These are phyloP conservation scores for Erpetoichthys calabaricus DNA, from an alignment of 2,797 vertebrate species.

Conservation along the genomic window DNA sequence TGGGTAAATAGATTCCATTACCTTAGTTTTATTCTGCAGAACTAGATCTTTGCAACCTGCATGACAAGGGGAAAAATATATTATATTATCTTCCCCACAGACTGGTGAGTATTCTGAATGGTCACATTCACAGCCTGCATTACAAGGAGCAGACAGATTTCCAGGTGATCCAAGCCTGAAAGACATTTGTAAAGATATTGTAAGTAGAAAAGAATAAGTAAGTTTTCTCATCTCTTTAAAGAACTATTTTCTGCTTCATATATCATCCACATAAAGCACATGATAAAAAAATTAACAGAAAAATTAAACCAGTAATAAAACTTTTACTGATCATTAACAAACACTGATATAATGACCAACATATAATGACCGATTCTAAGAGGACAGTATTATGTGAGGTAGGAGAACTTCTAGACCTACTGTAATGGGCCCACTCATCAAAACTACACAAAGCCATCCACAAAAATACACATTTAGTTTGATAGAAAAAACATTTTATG, in stretches of 20 bases:
- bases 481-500: no score
- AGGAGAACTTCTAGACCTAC: no score
- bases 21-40: not conserved
- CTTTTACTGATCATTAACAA: no score
- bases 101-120: conserved; percentile 45
- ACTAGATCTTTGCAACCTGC: conserved; percentile 38
- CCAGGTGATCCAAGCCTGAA: conserved; percentile 33
- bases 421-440: no score
- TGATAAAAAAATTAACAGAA: conserved; percentile 10
- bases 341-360: no score
- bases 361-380: no score
- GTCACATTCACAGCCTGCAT: conserved; percentile 41
- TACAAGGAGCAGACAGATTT: conserved; percentile 47
- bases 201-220: no score
- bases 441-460: no score
- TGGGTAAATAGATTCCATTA: not conserved
- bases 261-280: conserved; percentile 4
- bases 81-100: conserved; percentile 47
- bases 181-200: not conserved
- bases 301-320: no score
- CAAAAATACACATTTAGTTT: no score
- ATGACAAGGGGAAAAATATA: conserved; percentile 61
- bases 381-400: no score
- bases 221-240: not conserved
- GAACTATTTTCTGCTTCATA: not conserved